Conservation (phyloP, 2,888 invertebrate genomes). For the Bedellia somnulentella region DNA sequence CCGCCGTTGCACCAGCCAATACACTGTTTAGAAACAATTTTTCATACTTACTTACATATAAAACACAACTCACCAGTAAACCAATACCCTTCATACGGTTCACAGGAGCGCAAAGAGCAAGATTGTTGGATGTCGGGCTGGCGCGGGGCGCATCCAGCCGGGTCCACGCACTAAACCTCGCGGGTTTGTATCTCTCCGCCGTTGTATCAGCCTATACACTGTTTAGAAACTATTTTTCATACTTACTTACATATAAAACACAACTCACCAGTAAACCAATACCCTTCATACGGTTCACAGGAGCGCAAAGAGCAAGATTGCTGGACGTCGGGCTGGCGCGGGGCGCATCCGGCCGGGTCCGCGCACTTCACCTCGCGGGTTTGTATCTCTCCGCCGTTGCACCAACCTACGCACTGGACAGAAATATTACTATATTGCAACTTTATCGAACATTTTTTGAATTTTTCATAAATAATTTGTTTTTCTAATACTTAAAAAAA, state of each 20-base stretch:
- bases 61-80: conserved; percentile 72
- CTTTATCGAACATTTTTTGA: no score
- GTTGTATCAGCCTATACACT: conserved; percentile 74
- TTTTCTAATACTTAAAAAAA: no score
- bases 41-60: no score
- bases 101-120: conserved; percentile 67
- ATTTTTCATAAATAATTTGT: no score
- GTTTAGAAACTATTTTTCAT: no score
- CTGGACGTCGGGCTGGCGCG: conserved; percentile 60
- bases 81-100: conserved; percentile 75
- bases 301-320: conserved; percentile 66
- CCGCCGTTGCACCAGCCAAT: conserved; percentile 73
- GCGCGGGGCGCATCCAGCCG: conserved; percentile 61
- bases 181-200: conserved; percentile 76
- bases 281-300: conserved; percentile 68
- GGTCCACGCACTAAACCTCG: conserved; percentile 69
- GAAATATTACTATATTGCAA: no score
- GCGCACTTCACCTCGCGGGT: conserved; percentile 58
- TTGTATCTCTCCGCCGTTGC: neutral
- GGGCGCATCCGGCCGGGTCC: conserved; percentile 65
- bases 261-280: conserved; percentile 81
- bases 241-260: no score
- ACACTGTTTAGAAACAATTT: no score
- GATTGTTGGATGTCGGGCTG: conserved; percentile 62
- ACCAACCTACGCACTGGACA: conserved; percentile 1